Evolutionary conservation across 2,888 invertebrate species (phyloP).

Genomic region (Xestia ashworthii): DNA sequence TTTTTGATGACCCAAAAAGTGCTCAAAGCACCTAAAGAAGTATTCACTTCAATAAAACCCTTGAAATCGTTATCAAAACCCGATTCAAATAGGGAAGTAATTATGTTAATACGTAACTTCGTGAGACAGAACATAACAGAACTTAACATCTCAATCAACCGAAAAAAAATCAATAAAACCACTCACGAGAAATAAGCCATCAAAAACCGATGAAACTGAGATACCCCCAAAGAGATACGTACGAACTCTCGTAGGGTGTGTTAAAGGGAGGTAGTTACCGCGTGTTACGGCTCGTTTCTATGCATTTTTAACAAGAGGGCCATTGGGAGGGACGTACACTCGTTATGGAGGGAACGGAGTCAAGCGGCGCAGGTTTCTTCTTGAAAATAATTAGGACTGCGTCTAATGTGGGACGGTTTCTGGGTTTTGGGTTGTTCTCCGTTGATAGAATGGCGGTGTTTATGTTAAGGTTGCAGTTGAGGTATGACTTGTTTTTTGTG

Average conservation of each 20-base stretch:
- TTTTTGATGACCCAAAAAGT: too few relatives aligned
- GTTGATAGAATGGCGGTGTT: neutral
- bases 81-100: too few relatives aligned
- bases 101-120: too few relatives aligned
- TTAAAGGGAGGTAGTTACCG: slow-evolving; percentile 62
- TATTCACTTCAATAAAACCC: too few relatives aligned
- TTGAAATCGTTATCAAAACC: too few relatives aligned
- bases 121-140: neutral
- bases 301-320: slow-evolving; percentile 78
- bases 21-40: too few relatives aligned
- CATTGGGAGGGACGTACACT: slow-evolving; percentile 62
- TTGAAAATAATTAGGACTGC: slow-evolving; percentile 67
- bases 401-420: slow-evolving; percentile 49
- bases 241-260: slow-evolving; percentile 48
- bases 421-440: slow-evolving; percentile 16
- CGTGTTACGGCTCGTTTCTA: slow-evolving; percentile 72
- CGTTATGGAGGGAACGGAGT: slow-evolving; percentile 77
- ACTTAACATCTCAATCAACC: neutral
- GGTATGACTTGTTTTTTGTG: neutral
- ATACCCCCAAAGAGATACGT: slow-evolving; percentile 33
- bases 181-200: slow-evolving; percentile 46
- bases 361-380: slow-evolving; percentile 67
- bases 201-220: slow-evolving; percentile 48
- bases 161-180: slow-evolving; percentile 26
- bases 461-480: neutral